These are phyloP conservation scores for Neuroterus valhalla DNA, from an alignment of 1,140 invertebrate genomes.

Conservation along the genomic window DNA sequence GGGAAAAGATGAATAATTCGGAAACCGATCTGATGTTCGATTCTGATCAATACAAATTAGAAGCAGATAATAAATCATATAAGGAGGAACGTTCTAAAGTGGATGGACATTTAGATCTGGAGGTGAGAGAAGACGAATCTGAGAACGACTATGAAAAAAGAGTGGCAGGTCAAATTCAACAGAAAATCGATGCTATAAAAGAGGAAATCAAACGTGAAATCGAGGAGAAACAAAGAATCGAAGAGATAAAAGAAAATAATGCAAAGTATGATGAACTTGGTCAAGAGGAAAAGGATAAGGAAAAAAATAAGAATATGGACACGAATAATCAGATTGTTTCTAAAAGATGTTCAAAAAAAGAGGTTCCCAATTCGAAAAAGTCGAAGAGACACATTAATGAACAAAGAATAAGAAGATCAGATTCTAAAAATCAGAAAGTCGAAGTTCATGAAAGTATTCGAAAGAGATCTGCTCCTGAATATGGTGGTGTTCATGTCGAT, in stretches of 20 bases:
- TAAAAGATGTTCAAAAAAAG: too few relatives aligned
- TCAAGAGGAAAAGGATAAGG: slow-evolving; percentile 21
- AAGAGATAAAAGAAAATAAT: slow-evolving; percentile 56
- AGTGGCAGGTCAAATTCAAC: slow-evolving; percentile 53
- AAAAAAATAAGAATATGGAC: not conserved
- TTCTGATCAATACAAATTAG: slow-evolving; percentile 5
- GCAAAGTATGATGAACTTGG: slow-evolving; percentile 48
- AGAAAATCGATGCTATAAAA: slow-evolving; percentile 60
- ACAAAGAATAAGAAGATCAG: too few relatives aligned
- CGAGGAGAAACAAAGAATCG: slow-evolving; percentile 44
- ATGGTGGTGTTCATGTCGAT: not conserved
- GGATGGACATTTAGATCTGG: slow-evolving; percentile 33
- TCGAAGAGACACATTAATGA: too few relatives aligned
- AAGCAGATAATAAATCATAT: not conserved
- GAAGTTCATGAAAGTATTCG: slow-evolving; percentile 27
- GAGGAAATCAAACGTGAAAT: slow-evolving; percentile 59
- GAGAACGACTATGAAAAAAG: slow-evolving; percentile 51
- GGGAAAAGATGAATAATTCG: not conserved
- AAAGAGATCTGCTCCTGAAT: slow-evolving; percentile 35
- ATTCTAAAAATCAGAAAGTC: too few relatives aligned
- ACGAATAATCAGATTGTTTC: too few relatives aligned
- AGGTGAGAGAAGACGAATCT: not conserved
- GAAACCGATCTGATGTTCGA: not conserved
- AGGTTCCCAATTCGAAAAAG: too few relatives aligned
- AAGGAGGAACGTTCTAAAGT: not conserved